A percentile compares a stretch with the other conserved stretches of the same genome.
phyloP scores from a whole-genome alignment of 2,797 vertebrate species.

The Siniperca undulata region DNA sequence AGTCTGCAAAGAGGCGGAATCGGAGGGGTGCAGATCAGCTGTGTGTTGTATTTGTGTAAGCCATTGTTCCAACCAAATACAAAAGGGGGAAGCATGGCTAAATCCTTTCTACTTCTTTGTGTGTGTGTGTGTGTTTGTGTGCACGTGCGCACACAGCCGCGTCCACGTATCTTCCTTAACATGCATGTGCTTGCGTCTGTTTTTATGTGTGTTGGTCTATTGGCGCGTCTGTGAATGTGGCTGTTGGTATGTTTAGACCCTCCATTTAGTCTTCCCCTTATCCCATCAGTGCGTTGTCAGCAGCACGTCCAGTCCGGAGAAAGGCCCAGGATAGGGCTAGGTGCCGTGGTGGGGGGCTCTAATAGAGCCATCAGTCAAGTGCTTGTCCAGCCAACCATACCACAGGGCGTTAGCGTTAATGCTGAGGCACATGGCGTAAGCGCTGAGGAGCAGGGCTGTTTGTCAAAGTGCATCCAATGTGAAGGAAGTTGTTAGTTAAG shows the following conservation, averaged over 20 bases:
- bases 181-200: slow-evolving; percentile 74
- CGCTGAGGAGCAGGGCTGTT: slow-evolving; percentile 82
- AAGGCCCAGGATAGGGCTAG: slow-evolving; percentile 88
- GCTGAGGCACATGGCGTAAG: slow-evolving; percentile 82
- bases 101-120: slow-evolving; percentile 91
- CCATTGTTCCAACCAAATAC: slow-evolving; percentile 93
- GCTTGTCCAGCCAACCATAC: slow-evolving; percentile 85
- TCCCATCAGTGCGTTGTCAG: slow-evolving; percentile 89
- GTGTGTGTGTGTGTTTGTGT: slow-evolving; percentile 82
- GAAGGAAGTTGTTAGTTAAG: slow-evolving; percentile 85
- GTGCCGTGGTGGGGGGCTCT: slow-evolving; percentile 88
- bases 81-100: slow-evolving; percentile 99
- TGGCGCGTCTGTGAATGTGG: slow-evolving; percentile 70
- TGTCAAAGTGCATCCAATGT: slow-evolving; percentile 86
- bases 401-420: slow-evolving; percentile 83
- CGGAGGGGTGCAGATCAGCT: slow-evolving; percentile 89
- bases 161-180: slow-evolving; percentile 57
- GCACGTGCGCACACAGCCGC: slow-evolving; percentile 45
- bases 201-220: slow-evolving; percentile 81
- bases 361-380: slow-evolving; percentile 96
- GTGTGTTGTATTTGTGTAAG: slow-evolving; percentile 92
- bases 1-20: slow-evolving; percentile 90
- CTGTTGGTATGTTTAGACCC: slow-evolving; percentile 71
- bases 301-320: slow-evolving; percentile 88
- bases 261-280: slow-evolving; percentile 74